phyloP scores from a whole-genome alignment of 2,797 vertebrate species.

The Leptatherina wallacei region DNA sequence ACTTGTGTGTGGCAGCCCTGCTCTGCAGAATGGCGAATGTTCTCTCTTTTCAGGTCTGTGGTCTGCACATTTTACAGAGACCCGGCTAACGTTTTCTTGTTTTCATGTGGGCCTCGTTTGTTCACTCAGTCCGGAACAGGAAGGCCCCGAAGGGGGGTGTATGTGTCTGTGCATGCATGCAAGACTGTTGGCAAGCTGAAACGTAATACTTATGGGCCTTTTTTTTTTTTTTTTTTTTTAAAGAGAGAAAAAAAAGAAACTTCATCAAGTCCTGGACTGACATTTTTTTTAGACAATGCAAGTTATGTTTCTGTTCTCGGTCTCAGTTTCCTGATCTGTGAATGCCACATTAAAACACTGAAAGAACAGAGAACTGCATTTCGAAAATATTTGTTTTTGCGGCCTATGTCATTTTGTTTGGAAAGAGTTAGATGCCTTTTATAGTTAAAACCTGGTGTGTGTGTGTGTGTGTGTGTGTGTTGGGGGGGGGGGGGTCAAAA shows the following conservation, averaged over 20 bases:
- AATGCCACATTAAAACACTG: not conserved
- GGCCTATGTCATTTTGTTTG: slow-evolving; percentile 24
- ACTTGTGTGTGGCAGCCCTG: slow-evolving; percentile 46
- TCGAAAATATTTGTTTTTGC: slow-evolving; percentile 12
- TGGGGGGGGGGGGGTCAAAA: too few relatives aligned
- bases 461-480: too few relatives aligned
- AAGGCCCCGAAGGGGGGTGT: slow-evolving; percentile 74
- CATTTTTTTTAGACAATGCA: slow-evolving; percentile 24
- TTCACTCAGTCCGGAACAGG: slow-evolving; percentile 81
- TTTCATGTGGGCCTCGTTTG: slow-evolving; percentile 82
- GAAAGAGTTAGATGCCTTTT: slow-evolving; percentile 9
- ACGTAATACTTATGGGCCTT: slow-evolving; percentile 64
- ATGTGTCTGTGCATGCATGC: slow-evolving; percentile 21
- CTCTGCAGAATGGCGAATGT: slow-evolving; percentile 45
- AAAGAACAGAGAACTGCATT: slow-evolving; percentile 12
- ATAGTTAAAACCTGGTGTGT: slow-evolving; percentile 8
- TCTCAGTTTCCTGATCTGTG: slow-evolving; percentile 24
- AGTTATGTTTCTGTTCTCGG: slow-evolving; percentile 23
- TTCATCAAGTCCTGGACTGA: slow-evolving; percentile 34
- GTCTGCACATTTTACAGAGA: slow-evolving; percentile 62
- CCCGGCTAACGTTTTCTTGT: slow-evolving; percentile 69
- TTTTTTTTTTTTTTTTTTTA: slow-evolving; percentile 21
- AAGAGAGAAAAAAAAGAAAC: slow-evolving; percentile 32
- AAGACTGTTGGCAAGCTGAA: slow-evolving; percentile 64
- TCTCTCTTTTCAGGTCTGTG: slow-evolving; percentile 61